phyloP scores from a whole-genome alignment of 2,888 invertebrate species.

The Tortrix viridana region DNA sequence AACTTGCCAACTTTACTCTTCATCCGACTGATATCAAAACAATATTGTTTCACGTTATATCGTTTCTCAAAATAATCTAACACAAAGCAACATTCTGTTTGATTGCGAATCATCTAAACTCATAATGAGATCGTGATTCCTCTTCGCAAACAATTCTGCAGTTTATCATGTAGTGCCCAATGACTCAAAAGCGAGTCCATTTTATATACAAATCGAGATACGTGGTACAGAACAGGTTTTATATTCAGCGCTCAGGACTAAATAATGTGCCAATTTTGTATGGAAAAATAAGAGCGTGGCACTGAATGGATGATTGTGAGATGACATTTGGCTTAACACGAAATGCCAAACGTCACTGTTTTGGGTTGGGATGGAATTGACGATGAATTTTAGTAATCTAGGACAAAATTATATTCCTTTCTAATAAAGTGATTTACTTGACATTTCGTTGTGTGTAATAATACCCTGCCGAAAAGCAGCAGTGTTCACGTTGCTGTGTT shows the following conservation, averaged over 20 bases:
- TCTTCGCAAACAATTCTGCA: constrained; percentile 44
- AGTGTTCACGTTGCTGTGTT: too few relatives aligned
- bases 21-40: neutral
- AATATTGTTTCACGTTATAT: constrained; percentile 2
- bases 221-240: too few relatives aligned
- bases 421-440: neutral
- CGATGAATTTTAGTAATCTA: constrained; percentile 26
- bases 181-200: too few relatives aligned
- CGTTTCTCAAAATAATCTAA: constrained; percentile 44
- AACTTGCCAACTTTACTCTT: too few relatives aligned
- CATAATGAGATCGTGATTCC: constrained; percentile 63
- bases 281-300: too few relatives aligned
- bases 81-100: constrained; percentile 47
- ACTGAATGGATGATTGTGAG: neutral
- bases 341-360: constrained; percentile 34
- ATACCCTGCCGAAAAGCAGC: too few relatives aligned
- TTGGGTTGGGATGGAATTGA: constrained; percentile 16
- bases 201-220: too few relatives aligned
- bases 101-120: constrained; percentile 53
- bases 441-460: too few relatives aligned
- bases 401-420: constrained; percentile 21
- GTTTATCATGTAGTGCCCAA: constrained; percentile 1
- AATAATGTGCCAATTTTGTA: too few relatives aligned
- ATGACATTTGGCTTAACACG: constrained; percentile 36
- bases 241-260: too few relatives aligned